Evolutionary conservation across 2,888 invertebrate species (phyloP), one percentile per base, ranked within the genome.

Genomic region (Caprella mutica): DNA sequence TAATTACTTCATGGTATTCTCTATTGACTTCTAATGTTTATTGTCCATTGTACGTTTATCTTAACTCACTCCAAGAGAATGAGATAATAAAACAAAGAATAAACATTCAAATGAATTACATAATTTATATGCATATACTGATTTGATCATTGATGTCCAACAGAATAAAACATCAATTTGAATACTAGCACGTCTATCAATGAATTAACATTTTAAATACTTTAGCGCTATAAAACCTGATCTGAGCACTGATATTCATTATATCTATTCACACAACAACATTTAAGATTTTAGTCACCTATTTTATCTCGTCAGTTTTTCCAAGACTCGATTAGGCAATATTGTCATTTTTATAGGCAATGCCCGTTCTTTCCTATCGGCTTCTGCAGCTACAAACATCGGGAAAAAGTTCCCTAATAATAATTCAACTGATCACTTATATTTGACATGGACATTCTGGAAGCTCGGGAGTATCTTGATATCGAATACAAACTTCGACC

Each of bases 1-100:
- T n/a, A n/a, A n/a, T n/a, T n/a, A n/a, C n/a, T n/a, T n/a, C n/a
- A n/a, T n/a, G n/a, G n/a, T n/a, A n/a, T n/a, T 52, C 6, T 19
- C 5, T 5, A 27, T 23, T 8, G 19, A 9, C 17, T 24, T 19
- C 17, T 24, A 23, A 24, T 46, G 26, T 23, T 26, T 24, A 46
- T 46, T 24, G 21, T 19, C 17, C 19, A 17, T 19, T 46, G 27
- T 46, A 46, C n/a, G 26, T 46, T 24, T 46, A 46, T 46, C 21
- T 46, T 19, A 17, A 46, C 27, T 24, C 27, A 46, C 27, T 21
- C 23, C 24, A n/a, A 52, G 38, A 39, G 38, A 52, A 39, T 39
- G 38, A 40, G 38, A 52, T 52, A 26, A 52, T 52, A 38, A 39
- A 38, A 39, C 19, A 39, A 52, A 39, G 26, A 39, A 52, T 52